Evolutionary conservation across 2,888 invertebrate species (phyloP), one percentile per base, ranked within the genome.

Genomic region (Kuschelorhynchus macadamiae): DNA sequence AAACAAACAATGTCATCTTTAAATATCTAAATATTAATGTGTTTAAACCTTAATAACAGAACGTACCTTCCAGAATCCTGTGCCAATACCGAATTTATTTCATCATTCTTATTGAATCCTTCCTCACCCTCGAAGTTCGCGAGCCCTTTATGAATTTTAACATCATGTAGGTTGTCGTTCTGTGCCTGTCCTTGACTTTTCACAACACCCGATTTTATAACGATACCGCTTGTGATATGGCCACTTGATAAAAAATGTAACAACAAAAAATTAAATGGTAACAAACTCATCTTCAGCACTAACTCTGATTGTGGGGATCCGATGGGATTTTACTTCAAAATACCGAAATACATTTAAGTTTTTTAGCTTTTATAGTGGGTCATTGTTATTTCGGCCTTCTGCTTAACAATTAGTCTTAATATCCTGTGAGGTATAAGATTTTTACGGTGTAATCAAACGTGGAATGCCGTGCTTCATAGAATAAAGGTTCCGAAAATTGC

Each of bases 31-130:
- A n/a, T n/a, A n/a, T n/a, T n/a, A n/a, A n/a, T n/a, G n/a, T n/a
- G n/a, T n/a, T n/a, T n/a, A n/a, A n/a, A n/a, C n/a, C n/a, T n/a
- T n/a, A n/a, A n/a, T n/a, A n/a, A n/a, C n/a, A n/a, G n/a, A n/a
- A n/a, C n/a, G 69, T 78, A 82, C 67, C 77, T 75, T 8, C 80
- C 82, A 5, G 75, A 47, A 57, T 82, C 80, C 50, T 79, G 72
- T 0, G 80, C 78, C 20, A 76, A 70, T 0, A 78, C 73, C 47
- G 73, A 75, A 64, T 82, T 81, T 18, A 76, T 74, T 61, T 81
- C 79, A 53, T 77, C 77, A 56, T 78, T 78, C 39, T 77, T 77
- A 52, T 81, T 80, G 74, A 79, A 83, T 1, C 82, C 83, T 52
- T 78, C 77, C 52, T 79, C 80, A 8, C 74, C 79, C 60, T 80